A percentile compares a stretch with the other conserved stretches of the same genome.
These are phyloP conservation scores for Hyaena hyaena DNA, from an alignment of 2,113 vertebrate genomes.

Conservation along the genomic window DNA sequence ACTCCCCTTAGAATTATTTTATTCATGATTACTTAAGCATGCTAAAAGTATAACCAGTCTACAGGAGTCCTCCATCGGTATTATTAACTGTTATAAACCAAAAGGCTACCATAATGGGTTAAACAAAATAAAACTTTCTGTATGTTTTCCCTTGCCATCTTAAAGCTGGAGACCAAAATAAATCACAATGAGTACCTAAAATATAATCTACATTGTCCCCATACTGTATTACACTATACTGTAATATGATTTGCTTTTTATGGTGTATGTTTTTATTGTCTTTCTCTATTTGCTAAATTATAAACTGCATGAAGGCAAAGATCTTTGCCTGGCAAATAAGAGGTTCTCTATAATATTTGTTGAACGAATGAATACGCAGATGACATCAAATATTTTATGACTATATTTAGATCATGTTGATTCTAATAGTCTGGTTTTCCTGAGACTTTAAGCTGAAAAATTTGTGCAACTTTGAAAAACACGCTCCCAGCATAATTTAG, in stretches of 20 bases:
- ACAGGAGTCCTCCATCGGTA: not conserved
- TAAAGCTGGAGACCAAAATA: not conserved
- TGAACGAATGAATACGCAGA: not conserved
- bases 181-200: not conserved
- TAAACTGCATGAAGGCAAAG: not conserved
- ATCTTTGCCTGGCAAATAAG: not conserved
- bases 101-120: not conserved
- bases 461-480: not conserved
- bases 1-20: not conserved
- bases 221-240: not conserved
- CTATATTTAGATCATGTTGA: not conserved
- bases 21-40: not conserved
- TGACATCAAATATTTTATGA: not conserved
- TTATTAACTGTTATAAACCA: not conserved
- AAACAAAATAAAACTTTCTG: not conserved
- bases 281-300: not conserved
- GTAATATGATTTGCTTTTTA: not conserved
- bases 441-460: not conserved
- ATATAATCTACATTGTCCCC: not conserved
- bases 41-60: not conserved
- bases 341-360: not conserved
- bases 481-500: constrained; percentile 60
- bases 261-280: not conserved
- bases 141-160: not conserved
- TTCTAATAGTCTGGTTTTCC: constrained; percentile 51